Percentiles rank a stretch among this genome's conserved stretches.
These are phyloP conservation scores for Molossus alvarezi DNA, from an alignment of 2,797 vertebrate species.

Conservation along the genomic window DNA sequence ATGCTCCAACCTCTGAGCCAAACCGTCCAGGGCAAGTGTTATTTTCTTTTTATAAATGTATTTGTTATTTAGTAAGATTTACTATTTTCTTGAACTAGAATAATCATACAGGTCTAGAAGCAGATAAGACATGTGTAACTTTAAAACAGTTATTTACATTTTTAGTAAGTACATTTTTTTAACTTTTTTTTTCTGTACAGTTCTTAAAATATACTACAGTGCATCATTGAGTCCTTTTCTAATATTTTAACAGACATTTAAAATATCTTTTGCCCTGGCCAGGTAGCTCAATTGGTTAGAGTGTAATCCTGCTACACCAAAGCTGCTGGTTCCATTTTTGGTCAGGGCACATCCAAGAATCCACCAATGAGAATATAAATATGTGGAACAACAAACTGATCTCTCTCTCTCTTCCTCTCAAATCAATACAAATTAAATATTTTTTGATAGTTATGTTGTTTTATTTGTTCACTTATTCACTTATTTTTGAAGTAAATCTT, in stretches of 20 bases:
- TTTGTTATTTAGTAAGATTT: neutral
- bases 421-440: neutral
- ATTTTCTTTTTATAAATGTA: conserved; percentile 13
- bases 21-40: neutral
- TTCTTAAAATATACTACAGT: neutral
- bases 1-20: no score
- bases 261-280: neutral
- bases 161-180: neutral
- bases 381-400: neutral
- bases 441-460: neutral
- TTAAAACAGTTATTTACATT: neutral
- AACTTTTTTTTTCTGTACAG: neutral
- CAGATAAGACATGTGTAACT: neutral
- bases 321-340: neutral
- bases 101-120: neutral
- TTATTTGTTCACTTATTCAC: neutral
- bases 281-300: neutral
- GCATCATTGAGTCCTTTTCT: neutral
- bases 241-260: neutral
- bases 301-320: neutral
- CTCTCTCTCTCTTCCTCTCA: neutral
- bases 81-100: neutral
- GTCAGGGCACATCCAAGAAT: neutral
- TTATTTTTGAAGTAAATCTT: neutral
- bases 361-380: neutral